Evolutionary conservation across 1,140 invertebrate genomes (phyloP).

Genomic region (Chironomus striatipennis): DNA sequence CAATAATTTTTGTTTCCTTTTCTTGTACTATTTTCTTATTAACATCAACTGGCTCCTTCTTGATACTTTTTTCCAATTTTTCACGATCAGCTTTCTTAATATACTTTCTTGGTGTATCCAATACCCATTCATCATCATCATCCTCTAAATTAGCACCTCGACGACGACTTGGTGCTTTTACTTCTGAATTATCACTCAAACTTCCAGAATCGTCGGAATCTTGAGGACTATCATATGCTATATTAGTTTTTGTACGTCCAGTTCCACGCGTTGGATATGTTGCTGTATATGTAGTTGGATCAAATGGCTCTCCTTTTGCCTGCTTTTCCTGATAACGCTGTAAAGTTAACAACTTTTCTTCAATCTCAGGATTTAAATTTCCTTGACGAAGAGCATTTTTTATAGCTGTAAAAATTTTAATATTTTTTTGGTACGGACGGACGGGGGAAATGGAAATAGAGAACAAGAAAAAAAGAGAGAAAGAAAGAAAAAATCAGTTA

Average conservation of each 20-base stretch:
- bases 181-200: background rate
- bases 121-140: constrained; percentile 49
- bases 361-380: constrained; percentile 85
- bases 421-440: constrained; percentile 26
- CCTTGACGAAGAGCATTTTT: constrained; percentile 75
- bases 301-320: constrained; percentile 48
- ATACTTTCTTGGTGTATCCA: constrained; percentile 40
- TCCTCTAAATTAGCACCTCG: constrained; percentile 33
- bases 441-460: background rate
- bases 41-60: background rate
- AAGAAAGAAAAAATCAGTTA: constrained; percentile 15
- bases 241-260: constrained; percentile 27
- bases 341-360: constrained; percentile 81
- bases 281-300: constrained; percentile 32
- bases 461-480: background rate
- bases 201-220: constrained; percentile 25
- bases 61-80: background rate
- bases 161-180: constrained; percentile 27
- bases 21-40: background rate
- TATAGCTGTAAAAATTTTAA: constrained; percentile 50
- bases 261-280: constrained; percentile 30
- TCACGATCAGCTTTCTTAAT: constrained; percentile 18
- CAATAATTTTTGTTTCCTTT: background rate
- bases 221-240: constrained; percentile 26
- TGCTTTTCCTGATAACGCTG: constrained; percentile 79